Base-by-base conservation (phyloP, 2,797 vertebrate species). In the Falco berigora region DNA sequence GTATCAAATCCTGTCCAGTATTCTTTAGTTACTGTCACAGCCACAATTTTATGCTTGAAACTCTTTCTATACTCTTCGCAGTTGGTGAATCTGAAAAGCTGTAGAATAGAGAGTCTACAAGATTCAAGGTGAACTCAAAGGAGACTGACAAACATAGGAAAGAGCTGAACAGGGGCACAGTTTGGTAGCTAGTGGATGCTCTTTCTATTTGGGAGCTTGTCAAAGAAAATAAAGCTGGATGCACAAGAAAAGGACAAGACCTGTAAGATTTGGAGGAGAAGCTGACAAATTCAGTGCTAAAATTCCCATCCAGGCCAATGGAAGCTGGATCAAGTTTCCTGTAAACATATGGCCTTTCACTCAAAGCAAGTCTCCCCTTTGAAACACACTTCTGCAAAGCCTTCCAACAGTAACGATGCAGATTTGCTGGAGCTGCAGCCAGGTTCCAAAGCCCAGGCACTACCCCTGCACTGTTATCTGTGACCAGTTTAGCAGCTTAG, bases 381-480 rank as follows among this genome's bases (percentile, higher is more conserved):
- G 81, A 91, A 93, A 85, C 16, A 38, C 11, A 23, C 22, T 59
- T 76, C 53, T 66, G n/a, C 59, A 75, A 86, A 84, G 36, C 10
- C 32, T 92, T 92, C 50, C 63, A 76, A 52, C 4, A n/a, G 34
- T 25, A 80, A 83, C 1, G 5, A 42, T 34, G 49, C 24, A 84
- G 73, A 58, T 68, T 64, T 89, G 25, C 23, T 89, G 50, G 17
- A 93, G 58, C 14, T 73, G n/a, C 53, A 86, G 24, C 7, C 27
- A 44, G 23, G 19, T 66, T 88, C n/a, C 63, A 79, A 84, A 74
- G 36, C 46, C 19, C 44, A 87, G 52, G 80, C 36, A 46, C 7
- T 0, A 0, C 2, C 5, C 11, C 23, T 76, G 24, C 8, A 38
- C 9, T 46, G 14, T 27, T 88, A 46, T 15, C 50, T 73, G 28